These are phyloP conservation scores for Drosophila imparisetae DNA, from an alignment of 2,888 invertebrate species.

Conservation along the genomic window DNA sequence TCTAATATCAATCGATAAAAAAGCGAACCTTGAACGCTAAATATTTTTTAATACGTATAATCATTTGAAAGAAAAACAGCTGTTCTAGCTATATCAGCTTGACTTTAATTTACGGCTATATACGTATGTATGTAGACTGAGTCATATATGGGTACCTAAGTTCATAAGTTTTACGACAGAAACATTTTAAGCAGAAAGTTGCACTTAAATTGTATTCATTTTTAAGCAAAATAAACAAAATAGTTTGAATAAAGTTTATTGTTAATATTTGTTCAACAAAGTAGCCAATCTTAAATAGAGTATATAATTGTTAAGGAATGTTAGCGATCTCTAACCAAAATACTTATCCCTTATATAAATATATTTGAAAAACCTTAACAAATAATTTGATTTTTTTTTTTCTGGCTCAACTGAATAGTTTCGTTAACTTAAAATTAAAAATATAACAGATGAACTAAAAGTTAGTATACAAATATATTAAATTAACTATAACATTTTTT, in stretches of 20 bases:
- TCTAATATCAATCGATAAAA: slow-evolving; percentile 24
- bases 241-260: neutral
- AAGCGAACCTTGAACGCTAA: slow-evolving; percentile 39
- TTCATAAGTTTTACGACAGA: neutral
- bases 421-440: neutral
- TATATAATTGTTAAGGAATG: neutral
- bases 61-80: slow-evolving; percentile 9
- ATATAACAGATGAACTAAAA: neutral
- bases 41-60: slow-evolving; percentile 19
- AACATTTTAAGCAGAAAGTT: neutral
- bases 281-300: neutral
- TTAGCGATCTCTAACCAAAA: neutral
- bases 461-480: neutral
- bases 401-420: neutral
- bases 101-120: slow-evolving; percentile 8
- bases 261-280: neutral
- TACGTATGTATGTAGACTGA: neutral
- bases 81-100: slow-evolving; percentile 7
- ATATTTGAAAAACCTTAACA: neutral
- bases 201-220: neutral
- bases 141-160: neutral
- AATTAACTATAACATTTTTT: neutral
- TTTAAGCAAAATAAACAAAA: neutral
- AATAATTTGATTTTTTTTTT: neutral
- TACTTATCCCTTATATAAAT: neutral